Conservation (phyloP, 1,140 invertebrate genomes). For the Pseudomyrmex cubaensis region DNA sequence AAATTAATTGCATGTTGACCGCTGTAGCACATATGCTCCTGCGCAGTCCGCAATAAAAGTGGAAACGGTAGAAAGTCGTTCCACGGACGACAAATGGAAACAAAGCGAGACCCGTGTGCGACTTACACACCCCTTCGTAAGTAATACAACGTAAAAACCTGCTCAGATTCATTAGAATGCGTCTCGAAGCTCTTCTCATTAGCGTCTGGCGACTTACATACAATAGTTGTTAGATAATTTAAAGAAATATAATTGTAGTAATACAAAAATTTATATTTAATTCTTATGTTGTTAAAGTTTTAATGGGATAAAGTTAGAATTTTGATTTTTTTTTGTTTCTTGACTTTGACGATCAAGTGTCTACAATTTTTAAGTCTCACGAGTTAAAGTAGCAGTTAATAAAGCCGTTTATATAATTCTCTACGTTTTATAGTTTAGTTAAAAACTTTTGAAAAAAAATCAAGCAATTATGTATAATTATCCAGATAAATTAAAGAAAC, state of each 20-base stretch:
- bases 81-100: slow-evolving; percentile 34
- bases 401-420: too few species aligned
- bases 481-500: neutral
- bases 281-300: neutral
- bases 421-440: too few species aligned
- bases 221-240: neutral
- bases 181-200: slow-evolving; percentile 29
- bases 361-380: too few species aligned
- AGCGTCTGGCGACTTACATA: slow-evolving; percentile 11
- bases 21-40: slow-evolving; percentile 45
- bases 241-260: neutral
- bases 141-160: slow-evolving; percentile 45
- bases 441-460: neutral
- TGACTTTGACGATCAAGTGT: too few species aligned
- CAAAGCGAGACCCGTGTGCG: slow-evolving; percentile 43
- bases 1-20: slow-evolving; percentile 82
- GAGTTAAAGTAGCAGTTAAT: too few species aligned
- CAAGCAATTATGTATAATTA: neutral
- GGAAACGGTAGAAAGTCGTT: slow-evolving; percentile 16
- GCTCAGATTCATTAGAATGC: slow-evolving; percentile 56
- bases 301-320: neutral
- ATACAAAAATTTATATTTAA: neutral
- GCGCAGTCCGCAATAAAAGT: slow-evolving; percentile 64
- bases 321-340: neutral
- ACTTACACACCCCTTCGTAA: slow-evolving; percentile 36